Conservation (phyloP, 2,888 invertebrate species). For the Abrostola tripartita region DNA sequence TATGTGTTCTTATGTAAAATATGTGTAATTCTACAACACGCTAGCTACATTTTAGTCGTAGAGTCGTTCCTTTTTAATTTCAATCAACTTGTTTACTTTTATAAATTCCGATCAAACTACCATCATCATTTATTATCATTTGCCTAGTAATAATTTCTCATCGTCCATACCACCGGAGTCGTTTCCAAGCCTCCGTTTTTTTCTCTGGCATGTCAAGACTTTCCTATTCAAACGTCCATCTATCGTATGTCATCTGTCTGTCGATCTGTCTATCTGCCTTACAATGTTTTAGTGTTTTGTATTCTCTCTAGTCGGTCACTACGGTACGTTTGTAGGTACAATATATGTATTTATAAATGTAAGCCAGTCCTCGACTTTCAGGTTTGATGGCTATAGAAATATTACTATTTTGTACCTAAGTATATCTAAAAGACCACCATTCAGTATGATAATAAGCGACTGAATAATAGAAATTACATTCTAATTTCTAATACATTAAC, state of each 20-base stretch:
- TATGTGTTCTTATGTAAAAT: too few species aligned
- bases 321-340: slow-evolving; percentile 23
- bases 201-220: slow-evolving; percentile 44
- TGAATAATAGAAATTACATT: too few species aligned
- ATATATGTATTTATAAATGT: slow-evolving; percentile 29
- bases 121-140: slow-evolving; percentile 32
- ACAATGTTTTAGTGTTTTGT: slow-evolving; percentile 38
- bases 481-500: background rate
- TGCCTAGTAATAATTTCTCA: slow-evolving; percentile 38
- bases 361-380: slow-evolving; percentile 9
- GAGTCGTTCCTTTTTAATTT: background rate
- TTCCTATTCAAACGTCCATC: slow-evolving; percentile 56
- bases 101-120: slow-evolving; percentile 24
- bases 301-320: slow-evolving; percentile 39
- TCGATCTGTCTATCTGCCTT: slow-evolving; percentile 47
- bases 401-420: too few species aligned
- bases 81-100: slow-evolving; percentile 11
- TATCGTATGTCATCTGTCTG: slow-evolving; percentile 49
- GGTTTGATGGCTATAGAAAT: background rate
- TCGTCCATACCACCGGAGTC: slow-evolving; percentile 42
- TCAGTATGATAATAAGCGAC: too few species aligned
- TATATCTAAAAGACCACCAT: too few species aligned
- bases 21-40: too few species aligned
- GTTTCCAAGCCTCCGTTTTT: slow-evolving; percentile 44
- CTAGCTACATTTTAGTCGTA: too few species aligned